Evolutionary conservation across 2,113 vertebrate genomes (phyloP).

Genomic region (Dasyornis broadbenti): DNA sequence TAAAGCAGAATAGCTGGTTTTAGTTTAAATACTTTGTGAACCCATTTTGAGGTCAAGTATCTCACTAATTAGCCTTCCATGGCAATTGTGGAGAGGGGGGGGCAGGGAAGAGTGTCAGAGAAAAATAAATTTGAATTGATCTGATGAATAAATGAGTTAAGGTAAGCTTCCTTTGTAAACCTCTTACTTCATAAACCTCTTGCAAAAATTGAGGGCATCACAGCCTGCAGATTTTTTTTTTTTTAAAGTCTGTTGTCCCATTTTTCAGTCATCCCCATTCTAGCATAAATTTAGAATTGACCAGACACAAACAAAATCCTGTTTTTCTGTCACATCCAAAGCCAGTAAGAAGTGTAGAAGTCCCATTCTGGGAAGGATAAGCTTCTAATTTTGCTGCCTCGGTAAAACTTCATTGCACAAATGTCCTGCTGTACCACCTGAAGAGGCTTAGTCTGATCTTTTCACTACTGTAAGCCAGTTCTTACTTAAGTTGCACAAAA

Average conservation of each 20-base stretch:
- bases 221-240: neutral
- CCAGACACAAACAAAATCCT: neutral
- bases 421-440: neutral
- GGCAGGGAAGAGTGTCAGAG: neutral
- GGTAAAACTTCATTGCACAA: neutral
- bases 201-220: neutral
- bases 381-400: neutral
- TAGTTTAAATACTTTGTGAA: neutral
- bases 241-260: neutral
- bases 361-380: neutral
- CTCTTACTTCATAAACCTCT: neutral
- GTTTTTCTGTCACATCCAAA: neutral
- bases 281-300: neutral
- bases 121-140: neutral
- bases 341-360: neutral
- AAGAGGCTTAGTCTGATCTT: neutral
- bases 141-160: neutral
- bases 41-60: neutral
- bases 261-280: neutral
- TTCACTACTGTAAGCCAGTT: neutral
- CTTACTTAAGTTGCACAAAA: neutral
- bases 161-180: neutral
- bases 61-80: neutral
- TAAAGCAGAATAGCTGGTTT: neutral
- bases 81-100: neutral